Conservation (phyloP, 2,113 vertebrate genomes). For the Vulpes vulpes region DNA sequence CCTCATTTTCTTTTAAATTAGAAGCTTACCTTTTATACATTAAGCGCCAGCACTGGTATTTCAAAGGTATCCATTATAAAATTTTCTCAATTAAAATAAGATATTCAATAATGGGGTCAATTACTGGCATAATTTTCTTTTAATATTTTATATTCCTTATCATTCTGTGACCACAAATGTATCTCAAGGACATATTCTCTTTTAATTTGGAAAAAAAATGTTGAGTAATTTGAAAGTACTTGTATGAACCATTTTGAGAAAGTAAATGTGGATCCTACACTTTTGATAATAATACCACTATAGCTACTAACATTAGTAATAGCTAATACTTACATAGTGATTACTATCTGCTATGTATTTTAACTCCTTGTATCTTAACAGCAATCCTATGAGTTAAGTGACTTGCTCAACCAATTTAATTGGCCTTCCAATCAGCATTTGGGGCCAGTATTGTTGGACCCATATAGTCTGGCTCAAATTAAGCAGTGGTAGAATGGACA, state of each 20-base stretch:
- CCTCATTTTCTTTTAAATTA: conserved; percentile 61
- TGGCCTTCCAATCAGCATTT: not conserved
- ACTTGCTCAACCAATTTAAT: not conserved
- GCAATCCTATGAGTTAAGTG: not conserved
- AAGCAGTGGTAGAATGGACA: not conserved
- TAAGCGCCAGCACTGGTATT: not conserved
- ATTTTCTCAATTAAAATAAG: conserved; percentile 33
- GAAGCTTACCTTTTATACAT: conserved; percentile 46
- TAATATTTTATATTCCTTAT: conserved; percentile 52
- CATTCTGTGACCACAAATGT: not conserved
- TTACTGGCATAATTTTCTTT: conserved; percentile 43
- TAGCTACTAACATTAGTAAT: not conserved
- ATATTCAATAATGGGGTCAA: not conserved
- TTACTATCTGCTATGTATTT: not conserved
- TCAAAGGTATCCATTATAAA: conserved; percentile 13
- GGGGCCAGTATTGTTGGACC: not conserved
- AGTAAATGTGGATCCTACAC: not conserved
- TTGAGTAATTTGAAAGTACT: not conserved
- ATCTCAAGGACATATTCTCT: conserved; percentile 26
- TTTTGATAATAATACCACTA: not conserved
- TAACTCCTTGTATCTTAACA: not conserved
- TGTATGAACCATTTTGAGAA: not conserved
- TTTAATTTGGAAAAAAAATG: not conserved
- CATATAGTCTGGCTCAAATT: not conserved
- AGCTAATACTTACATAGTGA: not conserved